Evolutionary conservation across 2,888 invertebrate genomes (phyloP).

Genomic region (Silvanus unidentatus): DNA sequence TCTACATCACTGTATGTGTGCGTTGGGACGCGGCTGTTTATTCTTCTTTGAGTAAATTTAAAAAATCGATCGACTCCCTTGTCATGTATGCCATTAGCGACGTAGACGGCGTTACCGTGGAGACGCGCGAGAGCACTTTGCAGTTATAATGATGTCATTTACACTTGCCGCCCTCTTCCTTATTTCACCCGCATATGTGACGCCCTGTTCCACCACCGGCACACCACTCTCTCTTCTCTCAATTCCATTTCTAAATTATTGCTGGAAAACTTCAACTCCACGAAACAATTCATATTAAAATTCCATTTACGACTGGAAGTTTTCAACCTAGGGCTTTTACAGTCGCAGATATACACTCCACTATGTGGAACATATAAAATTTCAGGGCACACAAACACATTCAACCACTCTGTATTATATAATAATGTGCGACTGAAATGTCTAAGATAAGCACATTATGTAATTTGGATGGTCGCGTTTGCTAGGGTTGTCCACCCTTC

Average conservation of each 20-base stretch:
- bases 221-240: conserved; percentile 14
- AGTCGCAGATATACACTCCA: neutral
- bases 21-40: conserved; percentile 33
- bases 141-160: conserved; percentile 51
- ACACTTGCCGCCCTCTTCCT: conserved; percentile 47
- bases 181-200: conserved; percentile 44
- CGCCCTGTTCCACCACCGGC: conserved; percentile 17
- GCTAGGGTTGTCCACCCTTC: too few species aligned
- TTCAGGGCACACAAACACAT: too few species aligned
- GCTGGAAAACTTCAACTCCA: conserved; percentile 23
- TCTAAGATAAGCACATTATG: too few species aligned
- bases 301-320: conserved; percentile 26
- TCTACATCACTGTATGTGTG: too few species aligned
- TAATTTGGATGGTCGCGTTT: too few species aligned
- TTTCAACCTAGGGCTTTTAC: conserved; percentile 1
- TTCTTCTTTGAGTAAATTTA: conserved; percentile 48
- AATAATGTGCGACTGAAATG: too few species aligned
- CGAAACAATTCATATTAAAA: conserved; percentile 33
- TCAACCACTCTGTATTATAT: too few species aligned
- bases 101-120: conserved; percentile 44
- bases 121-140: conserved; percentile 48
- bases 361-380: too few species aligned
- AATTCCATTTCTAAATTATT: conserved; percentile 28
- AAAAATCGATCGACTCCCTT: conserved; percentile 49
- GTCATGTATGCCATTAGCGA: conserved; percentile 50